Percentiles rank a stretch among this genome's conserved stretches.
Evolutionary conservation across 2,888 invertebrate genomes (phyloP).

Genomic region (Drosophila antonietae): DNA sequence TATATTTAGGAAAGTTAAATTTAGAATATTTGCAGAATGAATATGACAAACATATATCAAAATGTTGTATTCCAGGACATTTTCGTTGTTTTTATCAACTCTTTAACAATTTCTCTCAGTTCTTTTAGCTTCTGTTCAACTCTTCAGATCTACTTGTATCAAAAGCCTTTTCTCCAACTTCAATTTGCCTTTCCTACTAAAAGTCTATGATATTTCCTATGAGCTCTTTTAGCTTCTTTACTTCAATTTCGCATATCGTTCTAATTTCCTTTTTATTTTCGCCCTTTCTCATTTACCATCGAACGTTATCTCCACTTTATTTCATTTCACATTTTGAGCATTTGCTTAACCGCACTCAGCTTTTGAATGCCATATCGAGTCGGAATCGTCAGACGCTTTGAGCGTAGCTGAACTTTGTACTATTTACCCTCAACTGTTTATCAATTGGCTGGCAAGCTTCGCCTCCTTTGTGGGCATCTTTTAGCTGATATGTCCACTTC

Average conservation of each 20-base stretch:
- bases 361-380: slow-evolving; percentile 31
- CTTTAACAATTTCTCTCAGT: too few species aligned
- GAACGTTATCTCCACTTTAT: slow-evolving; percentile 8
- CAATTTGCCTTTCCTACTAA: neutral
- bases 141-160: neutral
- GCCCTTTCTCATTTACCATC: neutral
- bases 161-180: neutral
- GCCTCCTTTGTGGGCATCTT: slow-evolving; percentile 33
- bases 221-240: neutral
- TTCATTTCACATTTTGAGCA: slow-evolving; percentile 11
- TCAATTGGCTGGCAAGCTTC: slow-evolving; percentile 45
- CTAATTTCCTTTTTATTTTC: neutral
- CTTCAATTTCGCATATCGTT: neutral
- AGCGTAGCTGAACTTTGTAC: slow-evolving; percentile 26
- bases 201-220: neutral
- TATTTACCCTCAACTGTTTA: slow-evolving; percentile 26
- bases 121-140: neutral
- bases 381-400: slow-evolving; percentile 14
- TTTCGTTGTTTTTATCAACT: too few species aligned
- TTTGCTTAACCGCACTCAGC: slow-evolving; percentile 22
- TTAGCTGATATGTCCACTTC: slow-evolving; percentile 73
- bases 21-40: too few species aligned
- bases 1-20: too few species aligned
- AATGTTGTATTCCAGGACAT: too few species aligned
- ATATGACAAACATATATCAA: too few species aligned